Evolutionary conservation across 2,888 invertebrate genomes (phyloP).

Genomic region (Baccha elongata): DNA sequence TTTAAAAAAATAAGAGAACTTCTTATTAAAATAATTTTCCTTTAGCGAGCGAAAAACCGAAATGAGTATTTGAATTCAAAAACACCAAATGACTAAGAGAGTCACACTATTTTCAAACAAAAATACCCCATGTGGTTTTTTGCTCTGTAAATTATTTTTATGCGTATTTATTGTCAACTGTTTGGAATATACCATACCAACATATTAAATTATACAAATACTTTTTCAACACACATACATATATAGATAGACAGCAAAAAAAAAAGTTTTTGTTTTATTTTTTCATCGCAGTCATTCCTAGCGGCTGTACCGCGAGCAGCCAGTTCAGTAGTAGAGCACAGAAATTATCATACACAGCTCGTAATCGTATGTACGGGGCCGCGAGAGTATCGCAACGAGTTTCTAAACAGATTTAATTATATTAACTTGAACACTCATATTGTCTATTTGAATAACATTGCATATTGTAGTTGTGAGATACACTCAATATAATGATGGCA

Average conservation of each 20-base stretch:
- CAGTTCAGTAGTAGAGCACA: conserved; percentile 40
- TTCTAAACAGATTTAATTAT: conserved; percentile 59
- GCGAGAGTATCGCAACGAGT: conserved; percentile 33
- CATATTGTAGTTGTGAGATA: conserved; percentile 23
- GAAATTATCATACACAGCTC: conserved; percentile 37
- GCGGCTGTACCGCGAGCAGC: conserved; percentile 8
- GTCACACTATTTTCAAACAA: conserved; percentile 9
- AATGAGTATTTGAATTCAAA: conserved; percentile 19
- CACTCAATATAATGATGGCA: conserved; percentile 7
- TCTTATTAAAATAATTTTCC: background rate
- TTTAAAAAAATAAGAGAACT: background rate
- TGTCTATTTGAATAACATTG: conserved; percentile 46
- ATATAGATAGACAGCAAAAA: conserved; percentile 2
- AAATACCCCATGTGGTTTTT: conserved; percentile 20
- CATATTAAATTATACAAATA: background rate
- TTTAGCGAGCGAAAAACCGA: background rate
- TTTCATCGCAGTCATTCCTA: conserved; percentile 21
- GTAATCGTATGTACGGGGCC: background rate
- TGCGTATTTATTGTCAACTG: conserved; percentile 31
- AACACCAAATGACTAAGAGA: conserved; percentile 21
- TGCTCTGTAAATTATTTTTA: conserved; percentile 7
- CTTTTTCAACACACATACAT: background rate
- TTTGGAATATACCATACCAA: too few species aligned
- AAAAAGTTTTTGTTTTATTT: background rate
- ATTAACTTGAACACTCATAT: conserved; percentile 50